A percentile compares a stretch with the other conserved stretches of the same genome.
phyloP scores from a whole-genome alignment of 2,888 invertebrate genomes.

The Rambutsinella grinnellia region DNA sequence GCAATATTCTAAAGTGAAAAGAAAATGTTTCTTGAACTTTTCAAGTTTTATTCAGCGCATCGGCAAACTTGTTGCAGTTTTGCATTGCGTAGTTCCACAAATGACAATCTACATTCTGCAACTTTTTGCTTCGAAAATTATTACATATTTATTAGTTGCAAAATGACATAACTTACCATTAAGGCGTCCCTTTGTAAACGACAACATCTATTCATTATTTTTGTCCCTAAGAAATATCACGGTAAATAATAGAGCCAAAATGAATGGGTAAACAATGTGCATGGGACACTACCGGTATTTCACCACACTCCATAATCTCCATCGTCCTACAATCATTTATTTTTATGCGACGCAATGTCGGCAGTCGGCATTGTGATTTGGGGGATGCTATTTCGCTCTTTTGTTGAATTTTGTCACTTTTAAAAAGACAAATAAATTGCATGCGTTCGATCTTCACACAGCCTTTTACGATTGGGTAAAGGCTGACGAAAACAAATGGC shows the following conservation, averaged over 20 bases:
- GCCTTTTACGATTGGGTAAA: no score
- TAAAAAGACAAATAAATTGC: background rate
- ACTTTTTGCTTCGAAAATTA: background rate
- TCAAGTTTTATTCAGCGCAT: no score
- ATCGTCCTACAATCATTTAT: background rate
- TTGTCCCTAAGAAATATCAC: background rate
- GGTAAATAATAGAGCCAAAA: background rate
- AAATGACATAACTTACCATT: background rate
- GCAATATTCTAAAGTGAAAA: no score
- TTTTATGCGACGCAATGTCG: background rate
- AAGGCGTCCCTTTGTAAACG: background rate
- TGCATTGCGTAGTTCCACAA: no score
- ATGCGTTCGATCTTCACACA: no score
- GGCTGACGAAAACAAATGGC: no score
- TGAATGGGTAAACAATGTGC: constrained; percentile 15
- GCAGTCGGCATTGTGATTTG: background rate
- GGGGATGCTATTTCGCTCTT: background rate
- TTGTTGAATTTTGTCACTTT: background rate
- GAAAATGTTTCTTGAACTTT: no score
- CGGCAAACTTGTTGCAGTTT: no score
- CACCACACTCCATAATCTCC: background rate
- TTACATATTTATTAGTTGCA: background rate
- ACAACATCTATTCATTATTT: constrained; percentile 2
- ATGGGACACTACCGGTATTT: constrained; percentile 31
- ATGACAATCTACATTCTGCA: no score